Base-by-base conservation (phyloP, 2,113 vertebrate species). In the Myotis lucifugus region DNA sequence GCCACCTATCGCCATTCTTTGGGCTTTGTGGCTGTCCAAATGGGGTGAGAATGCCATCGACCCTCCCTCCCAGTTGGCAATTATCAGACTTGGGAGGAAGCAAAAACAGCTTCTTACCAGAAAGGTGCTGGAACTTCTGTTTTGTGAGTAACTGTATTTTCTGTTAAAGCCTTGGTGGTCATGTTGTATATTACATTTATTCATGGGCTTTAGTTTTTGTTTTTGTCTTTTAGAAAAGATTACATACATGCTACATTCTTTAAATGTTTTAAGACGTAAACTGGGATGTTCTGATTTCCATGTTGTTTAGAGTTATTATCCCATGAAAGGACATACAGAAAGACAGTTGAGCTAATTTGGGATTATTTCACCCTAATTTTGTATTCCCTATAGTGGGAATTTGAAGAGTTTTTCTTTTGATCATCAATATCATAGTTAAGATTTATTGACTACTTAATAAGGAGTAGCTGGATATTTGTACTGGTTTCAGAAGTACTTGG, bases 371-470 rank as follows among this genome's bases (percentile, higher is more conserved):
- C 52, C 17, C 13, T 77, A 52, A 40, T 84, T 93, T 93, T 50
- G 11, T 95, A 69, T 93, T 84, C 61, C 37, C 10, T 83, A 5
- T 82, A 59, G n/a, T 81, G 76, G 25, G 54, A 54, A 7, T 85
- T 95, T 95, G 72, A 52, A 34, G 40, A 78, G 52, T 89, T 93
- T 95, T 90, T 50, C 83, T 92, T 97, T 27, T 91, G 54, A 90
- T 92, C 8, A 84, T 91, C 32, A 34, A 87, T 73, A 54, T 78
- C 54, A 52, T 81, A 91, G 76, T 77, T 91, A 92, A 76, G 59
- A 74, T 95, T 95, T 91, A 78, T 83, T 77, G 46, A 72, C 52
- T 94, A 21, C n/a, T 78, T 93, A 48, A 25, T 90, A 93, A 87
- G 54, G 48, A 78, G 23, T 90, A 40, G n/a, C 88, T 96, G 61